Base-by-base conservation (phyloP, 1,140 invertebrate genomes). In the Pseudobourletiella spinata region DNA sequence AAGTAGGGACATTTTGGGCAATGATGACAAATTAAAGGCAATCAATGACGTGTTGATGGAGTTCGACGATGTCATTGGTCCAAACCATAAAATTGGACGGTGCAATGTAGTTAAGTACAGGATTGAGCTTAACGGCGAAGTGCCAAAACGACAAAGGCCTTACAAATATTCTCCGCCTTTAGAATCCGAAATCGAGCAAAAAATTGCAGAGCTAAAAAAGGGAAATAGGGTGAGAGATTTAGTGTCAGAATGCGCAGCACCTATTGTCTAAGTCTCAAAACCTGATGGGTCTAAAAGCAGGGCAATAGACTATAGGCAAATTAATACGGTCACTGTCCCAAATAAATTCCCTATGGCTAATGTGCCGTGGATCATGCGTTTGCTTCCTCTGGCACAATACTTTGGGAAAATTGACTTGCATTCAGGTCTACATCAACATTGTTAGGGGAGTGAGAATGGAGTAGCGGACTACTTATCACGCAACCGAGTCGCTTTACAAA, bases 381-480 rank as follows among this genome's bases (percentile, higher is more conserved):
- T 42, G 25, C 20, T 67, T 1, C 66, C 66, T 2, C 55, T 16
- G 22, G 50, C 42, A 15, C 30, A 26, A 15, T 52, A 15, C 18
- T 66, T 50, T 42, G 55, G 50, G n/a, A 22, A 50, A 1, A 51
- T 61, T n/a, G 64, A 65, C 42, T 8, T 58, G n/a, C n/a, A n/a
- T n/a, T n/a, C n/a, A n/a, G n/a, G n/a, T n/a, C n/a, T n/a, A n/a
- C n/a, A n/a, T n/a, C n/a, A 63, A 0, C 72, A 76, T 60, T 44
- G 73, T 20, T 72, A 70, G 55, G 75, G 76, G 2, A 67, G 57
- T 15, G 46, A 69, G 0, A 62, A 68, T 44, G 35, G 42, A 2
- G 48, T 57, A 2, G 59, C 63, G 1, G 67, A 68, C 35, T 59
- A 29, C 3, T 24, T 68, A 0, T 63, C 59, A 2, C n/a, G 67